Conservation (phyloP, 2,888 invertebrate species). For the Ochropleura plecta region DNA sequence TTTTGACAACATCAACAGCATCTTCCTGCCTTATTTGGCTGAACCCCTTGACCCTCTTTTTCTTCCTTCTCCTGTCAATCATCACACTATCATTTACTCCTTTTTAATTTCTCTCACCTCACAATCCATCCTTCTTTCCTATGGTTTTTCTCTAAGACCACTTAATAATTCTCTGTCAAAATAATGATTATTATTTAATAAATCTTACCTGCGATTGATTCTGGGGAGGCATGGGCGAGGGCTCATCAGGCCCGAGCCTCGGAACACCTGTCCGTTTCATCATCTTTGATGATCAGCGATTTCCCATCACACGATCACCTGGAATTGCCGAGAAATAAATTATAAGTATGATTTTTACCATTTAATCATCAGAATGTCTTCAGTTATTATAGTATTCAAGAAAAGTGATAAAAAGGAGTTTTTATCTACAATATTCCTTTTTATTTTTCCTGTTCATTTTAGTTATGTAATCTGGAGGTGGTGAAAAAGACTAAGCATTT, state of each 20-base stretch:
- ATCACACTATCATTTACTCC: no score
- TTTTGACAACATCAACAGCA: background rate
- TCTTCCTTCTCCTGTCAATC: no score
- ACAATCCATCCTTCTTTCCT: no score
- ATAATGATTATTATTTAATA: background rate
- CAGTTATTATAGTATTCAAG: no score
- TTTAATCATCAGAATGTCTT: background rate
- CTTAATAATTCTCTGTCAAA: no score
- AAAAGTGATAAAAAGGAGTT: no score
- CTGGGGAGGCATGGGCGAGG: slow-evolving; percentile 76
- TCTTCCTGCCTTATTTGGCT: background rate
- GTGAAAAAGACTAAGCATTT: background rate
- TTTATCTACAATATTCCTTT: background rate
- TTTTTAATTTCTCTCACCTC: no score
- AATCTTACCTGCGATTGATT: slow-evolving; percentile 76
- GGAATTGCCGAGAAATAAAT: slow-evolving; percentile 65
- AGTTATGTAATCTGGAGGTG: background rate
- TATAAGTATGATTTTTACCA: slow-evolving; percentile 9
- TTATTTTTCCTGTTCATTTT: background rate
- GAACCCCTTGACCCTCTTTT: no score
- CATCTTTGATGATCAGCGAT: slow-evolving; percentile 71
- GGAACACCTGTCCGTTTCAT: slow-evolving; percentile 82
- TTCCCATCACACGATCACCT: slow-evolving; percentile 80
- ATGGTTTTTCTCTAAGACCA: no score
- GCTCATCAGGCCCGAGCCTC: slow-evolving; percentile 81